A percentile compares a stretch with the other conserved stretches of the same genome.
These are phyloP conservation scores for Tychaedon coryphoeus DNA, from an alignment of 2,113 vertebrate species.

Conservation along the genomic window DNA sequence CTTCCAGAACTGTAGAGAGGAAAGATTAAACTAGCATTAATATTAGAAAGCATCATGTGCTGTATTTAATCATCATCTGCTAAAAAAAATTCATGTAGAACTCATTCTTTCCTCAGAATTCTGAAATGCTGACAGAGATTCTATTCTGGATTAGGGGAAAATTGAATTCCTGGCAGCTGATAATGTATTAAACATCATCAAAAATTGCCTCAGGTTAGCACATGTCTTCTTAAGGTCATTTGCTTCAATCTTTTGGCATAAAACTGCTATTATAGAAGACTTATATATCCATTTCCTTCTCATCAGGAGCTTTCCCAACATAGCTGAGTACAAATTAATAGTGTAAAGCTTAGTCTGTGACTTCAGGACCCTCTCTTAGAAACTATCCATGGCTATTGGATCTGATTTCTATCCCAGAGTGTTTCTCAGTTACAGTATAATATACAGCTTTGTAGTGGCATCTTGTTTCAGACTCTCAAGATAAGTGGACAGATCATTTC, in stretches of 20 bases:
- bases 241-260: conserved; percentile 18
- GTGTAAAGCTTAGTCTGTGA: conserved; percentile 15
- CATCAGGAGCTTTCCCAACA: conserved; percentile 20
- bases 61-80: not conserved
- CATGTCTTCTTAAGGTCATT: not conserved
- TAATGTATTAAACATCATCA: not conserved
- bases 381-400: not conserved
- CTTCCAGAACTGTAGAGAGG: not conserved
- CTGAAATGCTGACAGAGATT: not conserved
- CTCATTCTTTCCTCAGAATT: not conserved
- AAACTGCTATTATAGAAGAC: not conserved
- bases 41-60: not conserved
- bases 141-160: not conserved
- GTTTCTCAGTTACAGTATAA: conserved; percentile 49
- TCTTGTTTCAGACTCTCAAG: conserved; percentile 9
- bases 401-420: conserved; percentile 15
- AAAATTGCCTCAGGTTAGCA: not conserved
- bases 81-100: not conserved
- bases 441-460: not conserved
- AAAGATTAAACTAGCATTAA: not conserved
- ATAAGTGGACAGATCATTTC: not conserved
- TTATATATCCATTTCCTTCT: conserved; percentile 39
- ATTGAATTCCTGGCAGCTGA: not conserved
- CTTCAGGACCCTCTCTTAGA: not conserved
- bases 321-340: not conserved